A percentile compares a stretch with the other conserved stretches of the same genome.
Conservation (phyloP, 2,888 invertebrate genomes). For the Luperina nickerlii region DNA sequence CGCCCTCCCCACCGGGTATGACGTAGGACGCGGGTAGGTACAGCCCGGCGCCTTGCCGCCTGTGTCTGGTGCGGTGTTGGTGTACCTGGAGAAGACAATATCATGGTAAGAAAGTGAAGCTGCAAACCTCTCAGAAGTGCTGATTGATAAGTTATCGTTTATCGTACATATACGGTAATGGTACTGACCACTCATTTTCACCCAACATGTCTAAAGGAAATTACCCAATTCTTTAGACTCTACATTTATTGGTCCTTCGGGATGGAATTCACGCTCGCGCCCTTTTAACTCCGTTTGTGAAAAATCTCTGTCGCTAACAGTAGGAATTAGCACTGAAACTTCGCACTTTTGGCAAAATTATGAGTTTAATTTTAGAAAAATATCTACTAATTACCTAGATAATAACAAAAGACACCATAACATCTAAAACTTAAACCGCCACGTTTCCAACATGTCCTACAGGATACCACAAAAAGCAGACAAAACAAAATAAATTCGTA, state of each 20-base stretch:
- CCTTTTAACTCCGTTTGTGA: background rate
- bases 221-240: too few relatives aligned
- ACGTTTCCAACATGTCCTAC: background rate
- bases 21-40: conserved; percentile 94
- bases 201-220: background rate
- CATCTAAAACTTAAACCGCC: too few relatives aligned
- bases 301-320: background rate
- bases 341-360: background rate
- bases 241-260: background rate
- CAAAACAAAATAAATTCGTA: conserved; percentile 19
- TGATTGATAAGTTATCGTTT: background rate
- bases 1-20: conserved; percentile 92
- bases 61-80: conserved; percentile 93
- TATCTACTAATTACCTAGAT: background rate
- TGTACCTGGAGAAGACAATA: conserved; percentile 74
- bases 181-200: too few relatives aligned
- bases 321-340: background rate
- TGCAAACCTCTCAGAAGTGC: too few relatives aligned
- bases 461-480: background rate
- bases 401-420: too few relatives aligned
- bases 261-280: background rate
- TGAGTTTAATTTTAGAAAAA: background rate
- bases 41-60: conserved; percentile 94
- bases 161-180: background rate
- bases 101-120: too few relatives aligned